A percentile compares a stretch with the other conserved stretches of the same genome.
These are phyloP conservation scores for Numenius arquata DNA, from an alignment of 2,113 vertebrate genomes.

Conservation along the genomic window DNA sequence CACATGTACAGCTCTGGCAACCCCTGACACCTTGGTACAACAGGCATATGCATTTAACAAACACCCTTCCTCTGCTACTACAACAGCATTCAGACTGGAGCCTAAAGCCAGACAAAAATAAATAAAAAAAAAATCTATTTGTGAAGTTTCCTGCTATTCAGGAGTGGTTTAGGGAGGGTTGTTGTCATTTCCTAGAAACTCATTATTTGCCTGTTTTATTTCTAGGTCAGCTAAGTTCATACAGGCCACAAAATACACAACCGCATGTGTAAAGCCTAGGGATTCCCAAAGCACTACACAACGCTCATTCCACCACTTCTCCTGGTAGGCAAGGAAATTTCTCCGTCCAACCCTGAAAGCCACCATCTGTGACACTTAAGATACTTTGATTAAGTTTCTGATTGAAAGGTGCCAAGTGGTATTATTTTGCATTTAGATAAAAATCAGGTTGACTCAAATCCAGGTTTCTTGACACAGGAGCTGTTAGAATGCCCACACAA, in stretches of 20 bases:
- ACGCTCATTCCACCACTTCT: fast-evolving
- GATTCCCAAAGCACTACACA: fast-evolving
- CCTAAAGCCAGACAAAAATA: not conserved
- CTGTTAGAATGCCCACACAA: not conserved
- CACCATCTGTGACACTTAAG: not conserved
- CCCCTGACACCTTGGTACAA: not conserved
- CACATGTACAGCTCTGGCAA: fast-evolving
- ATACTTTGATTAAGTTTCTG: not conserved
- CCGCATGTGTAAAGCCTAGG: fast-evolving
- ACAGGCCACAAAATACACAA: not conserved
- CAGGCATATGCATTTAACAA: not conserved
- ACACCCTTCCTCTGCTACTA: not conserved
- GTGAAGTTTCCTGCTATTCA: not conserved
- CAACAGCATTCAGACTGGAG: fast-evolving
- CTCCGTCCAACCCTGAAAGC: not conserved
- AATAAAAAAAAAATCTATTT: not conserved
- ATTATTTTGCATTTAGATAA: not conserved
- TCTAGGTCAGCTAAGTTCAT: not conserved
- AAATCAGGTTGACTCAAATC: not conserved
- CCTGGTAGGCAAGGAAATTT: not conserved
- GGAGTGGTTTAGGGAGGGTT: not conserved
- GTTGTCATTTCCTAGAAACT: not conserved
- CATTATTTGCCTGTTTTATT: fast-evolving
- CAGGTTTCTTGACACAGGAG: not conserved
- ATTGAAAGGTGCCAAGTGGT: not conserved